Evolutionary conservation across 2,888 invertebrate genomes (phyloP), one percentile per base, ranked within the genome.

Genomic region (Drosophila quasianomalipes): DNA sequence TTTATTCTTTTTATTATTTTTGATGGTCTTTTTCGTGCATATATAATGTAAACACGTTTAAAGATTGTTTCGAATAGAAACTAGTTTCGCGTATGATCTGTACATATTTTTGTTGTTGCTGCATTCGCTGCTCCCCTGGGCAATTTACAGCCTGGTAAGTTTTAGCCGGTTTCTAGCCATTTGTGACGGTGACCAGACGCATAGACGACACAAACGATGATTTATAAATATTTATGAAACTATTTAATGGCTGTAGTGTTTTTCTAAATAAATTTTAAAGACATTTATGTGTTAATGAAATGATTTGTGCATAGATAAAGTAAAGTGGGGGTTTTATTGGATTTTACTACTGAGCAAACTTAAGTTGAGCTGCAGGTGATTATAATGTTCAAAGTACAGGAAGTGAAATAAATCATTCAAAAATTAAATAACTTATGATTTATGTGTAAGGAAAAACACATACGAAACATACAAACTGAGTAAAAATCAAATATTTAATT

Each of bases 211-310:
- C 52, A 37, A 52, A 33, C 78, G 67, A 76, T 63, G 74, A 79
- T 74, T 79, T 84, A 76, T 86, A 83, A 85, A 85, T 85, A 87
- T 85, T 83, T 86, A 87, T 83, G 73, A 85, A 87, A 74, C 66
- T 70, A 66, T 80, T 83, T 85, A 82, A 85, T 85, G 82, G 58
- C 49, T 79, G 60, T 30, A 51, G 54, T 61, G 57, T 63, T 58
- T 44, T 59, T 68, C 62, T 39, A 9, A n/a, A 57, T 28, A 37
- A 39, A 55, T 51, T 44, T 64, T 39, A 16, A 58, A 69, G 64
- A 74, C 79, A 76, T 84, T 81, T 79, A 81, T 84, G 74, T 72
- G 79, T 57, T 74, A 73, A 74, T 79, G 79, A 76, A 81, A 79
- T 74, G 82, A 83, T 83, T 82, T 78, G 80, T 70, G 78, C 68